phyloP scores from a whole-genome alignment of 2,888 invertebrate genomes.

The Aporophyla lueneburgensis region DNA sequence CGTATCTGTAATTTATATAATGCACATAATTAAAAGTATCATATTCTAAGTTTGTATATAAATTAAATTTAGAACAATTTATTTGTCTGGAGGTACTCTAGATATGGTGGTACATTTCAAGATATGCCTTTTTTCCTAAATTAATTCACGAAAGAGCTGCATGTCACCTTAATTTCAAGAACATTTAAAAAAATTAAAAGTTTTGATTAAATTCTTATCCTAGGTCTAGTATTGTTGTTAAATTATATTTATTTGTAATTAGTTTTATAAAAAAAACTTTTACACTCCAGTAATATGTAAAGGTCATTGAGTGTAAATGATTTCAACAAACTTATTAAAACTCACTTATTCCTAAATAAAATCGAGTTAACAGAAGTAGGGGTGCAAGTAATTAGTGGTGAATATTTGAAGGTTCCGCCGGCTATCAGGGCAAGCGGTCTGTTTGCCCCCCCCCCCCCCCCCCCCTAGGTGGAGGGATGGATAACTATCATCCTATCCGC shows the following conservation, averaged over 20 bases:
- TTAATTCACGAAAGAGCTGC: not conserved
- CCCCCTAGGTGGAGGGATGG: constrained; percentile 24
- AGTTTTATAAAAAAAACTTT: not conserved
- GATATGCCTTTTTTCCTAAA: not conserved
- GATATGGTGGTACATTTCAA: not conserved
- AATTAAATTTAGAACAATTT: not conserved
- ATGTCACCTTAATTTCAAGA: not conserved
- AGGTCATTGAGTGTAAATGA: not conserved
- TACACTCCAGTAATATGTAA: not conserved
- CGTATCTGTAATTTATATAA: not conserved
- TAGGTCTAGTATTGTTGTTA: not conserved
- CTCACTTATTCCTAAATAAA: not conserved
- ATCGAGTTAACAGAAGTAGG: constrained; percentile 32
- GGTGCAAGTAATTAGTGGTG: constrained; percentile 64
- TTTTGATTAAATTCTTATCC: too few relatives aligned
- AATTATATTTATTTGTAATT: not conserved
- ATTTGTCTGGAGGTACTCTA: not conserved
- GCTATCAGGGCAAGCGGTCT: constrained; percentile 48
- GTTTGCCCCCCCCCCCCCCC: constrained; percentile 42
- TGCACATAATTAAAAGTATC: not conserved
- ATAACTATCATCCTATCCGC: constrained; percentile 25
- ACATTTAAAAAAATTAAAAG: not conserved
- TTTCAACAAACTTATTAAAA: not conserved
- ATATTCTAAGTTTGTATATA: not conserved
- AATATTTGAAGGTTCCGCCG: constrained; percentile 68